Evolutionary conservation across 2,888 invertebrate species (phyloP), one percentile per base, ranked within the genome.

Genomic region (Philonicus albiceps): DNA sequence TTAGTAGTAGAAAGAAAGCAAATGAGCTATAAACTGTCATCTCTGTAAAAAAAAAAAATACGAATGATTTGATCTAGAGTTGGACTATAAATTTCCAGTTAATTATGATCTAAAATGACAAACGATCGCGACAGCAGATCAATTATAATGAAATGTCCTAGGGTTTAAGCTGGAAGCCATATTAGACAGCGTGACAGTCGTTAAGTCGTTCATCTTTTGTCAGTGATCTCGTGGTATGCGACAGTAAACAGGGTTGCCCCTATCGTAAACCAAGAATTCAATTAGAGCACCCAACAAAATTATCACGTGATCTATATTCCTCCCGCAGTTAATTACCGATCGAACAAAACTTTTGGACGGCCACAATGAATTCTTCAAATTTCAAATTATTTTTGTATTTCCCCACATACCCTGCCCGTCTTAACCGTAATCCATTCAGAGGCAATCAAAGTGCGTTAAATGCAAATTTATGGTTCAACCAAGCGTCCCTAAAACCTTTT

Each of bases 381-480:
- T 37, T 30, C 2, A n/a, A 13, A 37, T 31, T 73, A 27, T 19
- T 19, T 5, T 7, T n/a, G 27, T 16, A 34, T 1, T 16, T 53
- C 80, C 27, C n/a, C 49, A 40, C 37, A 30, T 43, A 13, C 40
- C 31, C 43, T 73, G 7, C 40, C 40, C 72, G 53, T 19, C 30
- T 13, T 37, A 53, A 34, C 22, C 19, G 72, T 72, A 84, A 84
- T 40, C 40, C 84, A 72, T 27, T 73, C 73, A 30, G 27, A 19
- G 40, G 73, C 27, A 84, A 84, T 73, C 72, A 73, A 55, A 83
- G 34, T 37, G 27, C 81, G 81, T 31, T 84, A 84, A 84, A 84
- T 84, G 84, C 73, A 84, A 84, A 84, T 84, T 84, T 73, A 43
- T 73, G 73, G 84, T 40, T 84, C 64, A 84, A 84, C 84, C 73